These are phyloP conservation scores for Bombylius major DNA, from an alignment of 2,888 invertebrate genomes.

Conservation along the genomic window DNA sequence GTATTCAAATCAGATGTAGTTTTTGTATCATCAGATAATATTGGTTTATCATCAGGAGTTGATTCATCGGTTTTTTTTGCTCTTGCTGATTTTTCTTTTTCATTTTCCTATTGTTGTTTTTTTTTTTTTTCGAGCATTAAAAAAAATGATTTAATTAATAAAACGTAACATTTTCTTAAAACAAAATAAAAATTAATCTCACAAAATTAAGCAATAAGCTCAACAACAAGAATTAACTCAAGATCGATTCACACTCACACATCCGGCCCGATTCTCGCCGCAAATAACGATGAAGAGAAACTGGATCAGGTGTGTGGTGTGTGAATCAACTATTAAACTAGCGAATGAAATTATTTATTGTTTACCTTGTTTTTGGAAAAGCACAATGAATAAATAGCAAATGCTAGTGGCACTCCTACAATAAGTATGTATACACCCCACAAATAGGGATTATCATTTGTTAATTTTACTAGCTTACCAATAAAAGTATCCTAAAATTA, in stretches of 20 bases:
- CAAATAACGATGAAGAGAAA: no score
- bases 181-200: no score
- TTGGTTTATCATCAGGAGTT: conserved; percentile 43
- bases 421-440: conserved; percentile 76
- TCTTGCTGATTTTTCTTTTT: conserved; percentile 39
- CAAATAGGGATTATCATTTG: conserved; percentile 79
- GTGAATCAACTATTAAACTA: no score
- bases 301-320: no score
- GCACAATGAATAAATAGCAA: conserved; percentile 73
- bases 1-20: background rate
- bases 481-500: conserved; percentile 62
- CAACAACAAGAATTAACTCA: no score
- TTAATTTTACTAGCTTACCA: conserved; percentile 59
- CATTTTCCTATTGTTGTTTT: conserved; percentile 21
- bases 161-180: no score
- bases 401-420: conserved; percentile 63
- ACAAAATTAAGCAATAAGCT: no score
- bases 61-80: conserved; percentile 62
- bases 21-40: conserved; percentile 11
- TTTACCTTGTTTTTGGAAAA: conserved; percentile 41
- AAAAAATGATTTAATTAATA: background rate
- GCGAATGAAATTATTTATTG: background rate
- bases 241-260: no score
- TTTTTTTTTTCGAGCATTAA: no score
- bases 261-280: no score